Evolutionary conservation across 2,888 invertebrate genomes (phyloP).

Genomic region (Ormia ochracea): DNA sequence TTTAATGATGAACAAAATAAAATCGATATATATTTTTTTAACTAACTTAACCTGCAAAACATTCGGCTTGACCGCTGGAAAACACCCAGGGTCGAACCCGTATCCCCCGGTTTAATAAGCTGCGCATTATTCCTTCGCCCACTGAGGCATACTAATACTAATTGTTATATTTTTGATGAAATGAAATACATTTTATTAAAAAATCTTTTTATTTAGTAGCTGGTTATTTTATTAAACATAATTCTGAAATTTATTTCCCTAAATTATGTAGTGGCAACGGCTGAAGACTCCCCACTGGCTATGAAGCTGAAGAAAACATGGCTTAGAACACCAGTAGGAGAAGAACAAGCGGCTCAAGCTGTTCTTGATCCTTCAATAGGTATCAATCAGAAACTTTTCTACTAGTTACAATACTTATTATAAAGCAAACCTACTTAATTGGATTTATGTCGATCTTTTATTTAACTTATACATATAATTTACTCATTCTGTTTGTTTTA

Average conservation of each 20-base stretch:
- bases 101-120: no score
- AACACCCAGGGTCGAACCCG: no score
- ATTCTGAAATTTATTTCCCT: slow-evolving; percentile 55
- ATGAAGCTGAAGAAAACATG: slow-evolving; percentile 85
- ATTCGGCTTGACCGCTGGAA: no score
- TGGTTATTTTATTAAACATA: slow-evolving; percentile 32
- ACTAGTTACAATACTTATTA: slow-evolving; percentile 40
- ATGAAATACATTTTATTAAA: no score
- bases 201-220: no score
- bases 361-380: slow-evolving; percentile 83
- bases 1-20: no score
- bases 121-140: no score
- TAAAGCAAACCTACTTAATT: slow-evolving; percentile 31
- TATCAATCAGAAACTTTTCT: slow-evolving; percentile 69
- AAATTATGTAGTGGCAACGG: slow-evolving; percentile 80
- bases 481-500: slow-evolving; percentile 1
- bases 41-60: no score
- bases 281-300: slow-evolving; percentile 82
- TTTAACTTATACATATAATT: slow-evolving; percentile 16
- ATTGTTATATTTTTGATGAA: no score
- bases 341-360: slow-evolving; percentile 83
- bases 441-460: slow-evolving; percentile 33
- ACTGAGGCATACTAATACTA: no score
- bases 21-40: no score
- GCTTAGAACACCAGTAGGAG: slow-evolving; percentile 84